Evolutionary conservation across 2,113 vertebrate genomes (phyloP), one percentile per base, ranked within the genome.

Genomic region (Heterotis niloticus): DNA sequence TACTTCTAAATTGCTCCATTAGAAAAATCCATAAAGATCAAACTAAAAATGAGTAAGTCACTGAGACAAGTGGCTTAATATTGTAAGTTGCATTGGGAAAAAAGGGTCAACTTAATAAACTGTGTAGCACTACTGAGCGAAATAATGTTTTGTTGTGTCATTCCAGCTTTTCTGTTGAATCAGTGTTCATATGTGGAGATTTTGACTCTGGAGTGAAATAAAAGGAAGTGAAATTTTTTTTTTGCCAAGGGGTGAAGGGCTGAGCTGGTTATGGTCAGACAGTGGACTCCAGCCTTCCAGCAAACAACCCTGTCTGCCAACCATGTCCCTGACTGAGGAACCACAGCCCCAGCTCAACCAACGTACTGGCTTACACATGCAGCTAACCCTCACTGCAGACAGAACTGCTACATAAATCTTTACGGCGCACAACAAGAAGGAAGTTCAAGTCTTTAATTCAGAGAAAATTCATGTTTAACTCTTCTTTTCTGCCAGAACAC

Each of bases 161-260:
- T 51, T 72, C 54, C 11, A 56, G 51, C 70, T 23, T 16, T 34
- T 16, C 44, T 23, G n/a, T 34, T 16, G 5, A 5, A 44, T 18
- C 56, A 64, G 16, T 24, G 44, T 24, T 18, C 34, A 24, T 14
- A 76, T 10, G 34, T n/a, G 5, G 10, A 28, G 5, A 56, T 23
- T 26, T 77, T 52, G 34, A 77, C 20, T 52, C 14, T 23, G n/a
- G 26, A 14, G 23, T 20, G 20, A 77, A 44, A 77, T 66, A 77
- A 65, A 52, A 11, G n/a, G n/a, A n/a, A n/a, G n/a, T 23, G 44
- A 9, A 59, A 0, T 23, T 44, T 28, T 68, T 18, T 51, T n/a
- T n/a, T n/a, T n/a, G n/a, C n/a, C n/a, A n/a, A 56, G 28, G 1
- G 16, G 26, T 20, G 44, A 70, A 34, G 54, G 52, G 52, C 5